Evolutionary conservation across 92 coral and sea anemone genomes (phyloP).

Genomic region (Paramuricea clavata): DNA sequence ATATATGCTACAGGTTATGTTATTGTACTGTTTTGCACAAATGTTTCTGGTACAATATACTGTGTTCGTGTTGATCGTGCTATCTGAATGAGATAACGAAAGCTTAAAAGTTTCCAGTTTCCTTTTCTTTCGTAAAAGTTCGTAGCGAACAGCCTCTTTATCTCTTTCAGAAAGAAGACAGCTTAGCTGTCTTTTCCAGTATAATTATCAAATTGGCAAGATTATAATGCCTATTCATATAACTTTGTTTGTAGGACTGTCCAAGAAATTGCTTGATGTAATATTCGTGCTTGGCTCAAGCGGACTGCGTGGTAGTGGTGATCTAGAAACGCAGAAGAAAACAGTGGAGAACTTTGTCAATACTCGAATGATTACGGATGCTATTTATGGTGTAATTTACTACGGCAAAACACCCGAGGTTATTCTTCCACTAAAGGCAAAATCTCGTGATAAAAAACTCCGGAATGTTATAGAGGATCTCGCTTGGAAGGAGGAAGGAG

Average conservation of each 20-base stretch:
- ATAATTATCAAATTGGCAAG: too few relatives aligned
- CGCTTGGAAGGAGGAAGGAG: slow-evolving; percentile 26
- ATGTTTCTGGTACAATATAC: too few relatives aligned
- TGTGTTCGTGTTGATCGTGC: too few relatives aligned
- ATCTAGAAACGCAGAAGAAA: slow-evolving; percentile 33
- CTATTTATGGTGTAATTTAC: slow-evolving; percentile 27
- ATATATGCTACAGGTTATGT: neutral
- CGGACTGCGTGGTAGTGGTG: slow-evolving; percentile 20
- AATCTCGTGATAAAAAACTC: slow-evolving; percentile 29
- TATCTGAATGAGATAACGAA: too few relatives aligned
- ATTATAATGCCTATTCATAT: too few relatives aligned
- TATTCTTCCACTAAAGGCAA: slow-evolving; percentile 9
- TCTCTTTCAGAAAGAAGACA: too few relatives aligned
- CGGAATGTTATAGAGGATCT: neutral
- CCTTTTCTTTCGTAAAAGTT: too few relatives aligned
- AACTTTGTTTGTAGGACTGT: slow-evolving; percentile 8
- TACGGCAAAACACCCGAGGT: slow-evolving; percentile 29
- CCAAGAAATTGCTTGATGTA: slow-evolving; percentile 34
- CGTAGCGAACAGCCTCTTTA: too few relatives aligned
- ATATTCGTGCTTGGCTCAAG: slow-evolving; percentile 43
- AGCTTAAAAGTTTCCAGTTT: too few relatives aligned
- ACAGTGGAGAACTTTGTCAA: slow-evolving; percentile 32
- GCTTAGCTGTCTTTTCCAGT: too few relatives aligned
- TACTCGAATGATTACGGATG: slow-evolving; percentile 7
- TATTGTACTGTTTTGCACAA: too few relatives aligned